These are phyloP conservation scores for Megalurothrips usitatus DNA, from an alignment of 2,888 invertebrate genomes.

Conservation along the genomic window DNA sequence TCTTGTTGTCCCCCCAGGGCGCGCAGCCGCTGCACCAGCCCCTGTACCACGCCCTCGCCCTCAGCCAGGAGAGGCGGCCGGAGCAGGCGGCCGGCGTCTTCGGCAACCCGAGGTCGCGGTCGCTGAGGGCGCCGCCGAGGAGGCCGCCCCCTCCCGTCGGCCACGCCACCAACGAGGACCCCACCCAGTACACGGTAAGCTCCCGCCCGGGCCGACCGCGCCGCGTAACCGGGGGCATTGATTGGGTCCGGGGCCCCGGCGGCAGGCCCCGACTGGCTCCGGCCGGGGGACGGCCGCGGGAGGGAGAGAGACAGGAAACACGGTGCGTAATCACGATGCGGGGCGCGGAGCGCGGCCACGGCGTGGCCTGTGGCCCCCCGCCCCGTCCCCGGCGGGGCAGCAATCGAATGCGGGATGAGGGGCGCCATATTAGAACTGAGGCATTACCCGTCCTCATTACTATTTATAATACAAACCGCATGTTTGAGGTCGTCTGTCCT, in stretches of 20 bases:
- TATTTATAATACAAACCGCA: conserved; percentile 1
- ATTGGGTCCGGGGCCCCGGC: not conserved
- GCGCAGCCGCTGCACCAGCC: conserved; percentile 4
- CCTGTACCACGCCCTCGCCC: conserved; percentile 5
- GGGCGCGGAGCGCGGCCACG: not conserved
- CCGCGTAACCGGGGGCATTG: not conserved
- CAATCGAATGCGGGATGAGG: not conserved
- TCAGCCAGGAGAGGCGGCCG: not conserved
- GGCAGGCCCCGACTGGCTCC: not conserved
- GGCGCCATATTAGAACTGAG: not conserved
- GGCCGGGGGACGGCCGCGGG: not conserved
- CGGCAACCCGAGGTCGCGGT: not conserved
- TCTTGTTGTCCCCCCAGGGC: not conserved
- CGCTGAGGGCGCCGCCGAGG: conserved; percentile 7
- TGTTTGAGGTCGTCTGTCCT: not conserved
- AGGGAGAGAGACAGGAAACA: not conserved
- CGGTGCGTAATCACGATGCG: not conserved
- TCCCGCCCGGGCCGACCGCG: not conserved
- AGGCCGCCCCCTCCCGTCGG: conserved; percentile 1
- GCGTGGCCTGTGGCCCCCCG: too few relatives aligned
- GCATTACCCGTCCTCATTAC: not conserved
- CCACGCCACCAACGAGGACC: not conserved
- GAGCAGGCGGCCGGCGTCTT: not conserved
- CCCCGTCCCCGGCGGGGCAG: too few relatives aligned
- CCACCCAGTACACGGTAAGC: not conserved